Evolutionary conservation across 2,888 invertebrate species (phyloP).

Genomic region (Ochropleura plecta): DNA sequence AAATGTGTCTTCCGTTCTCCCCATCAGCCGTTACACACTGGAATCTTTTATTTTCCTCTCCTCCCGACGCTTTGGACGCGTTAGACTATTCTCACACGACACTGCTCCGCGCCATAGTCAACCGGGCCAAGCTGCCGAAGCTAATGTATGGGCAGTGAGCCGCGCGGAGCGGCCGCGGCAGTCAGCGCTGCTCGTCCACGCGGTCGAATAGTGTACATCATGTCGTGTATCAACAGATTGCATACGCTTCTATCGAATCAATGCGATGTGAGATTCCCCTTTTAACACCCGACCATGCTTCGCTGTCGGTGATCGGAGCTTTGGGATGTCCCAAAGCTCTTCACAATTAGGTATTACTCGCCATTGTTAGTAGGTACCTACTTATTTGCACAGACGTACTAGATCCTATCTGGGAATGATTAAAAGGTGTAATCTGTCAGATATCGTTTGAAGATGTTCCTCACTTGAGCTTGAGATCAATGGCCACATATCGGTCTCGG

Average conservation of each 20-base stretch:
- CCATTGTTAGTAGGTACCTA: too few relatives aligned
- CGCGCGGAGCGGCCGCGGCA: too few relatives aligned
- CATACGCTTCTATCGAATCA: neutral
- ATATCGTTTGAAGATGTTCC: neutral
- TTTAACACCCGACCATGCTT: neutral
- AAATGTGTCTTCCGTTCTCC: neutral
- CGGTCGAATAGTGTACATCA: too few relatives aligned
- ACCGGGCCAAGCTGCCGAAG: too few relatives aligned
- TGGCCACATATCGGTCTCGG: too few relatives aligned
- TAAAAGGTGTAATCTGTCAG: neutral
- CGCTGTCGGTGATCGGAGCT: neutral
- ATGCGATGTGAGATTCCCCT: neutral
- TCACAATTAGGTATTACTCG: neutral
- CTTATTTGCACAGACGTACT: too few relatives aligned
- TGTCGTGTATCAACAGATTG: neutral
- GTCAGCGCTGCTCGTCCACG: too few relatives aligned
- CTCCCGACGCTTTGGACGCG: too few relatives aligned
- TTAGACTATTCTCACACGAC: too few relatives aligned
- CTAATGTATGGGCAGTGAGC: too few relatives aligned
- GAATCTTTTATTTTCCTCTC: neutral
- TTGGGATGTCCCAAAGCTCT: neutral
- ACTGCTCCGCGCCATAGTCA: too few relatives aligned
- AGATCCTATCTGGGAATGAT: neutral
- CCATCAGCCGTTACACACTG: neutral
- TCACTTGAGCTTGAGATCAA: neutral